Evolutionary conservation across 2,797 vertebrate genomes (phyloP), one percentile per base, ranked within the genome.

Genomic region (Anabas testudineus): DNA sequence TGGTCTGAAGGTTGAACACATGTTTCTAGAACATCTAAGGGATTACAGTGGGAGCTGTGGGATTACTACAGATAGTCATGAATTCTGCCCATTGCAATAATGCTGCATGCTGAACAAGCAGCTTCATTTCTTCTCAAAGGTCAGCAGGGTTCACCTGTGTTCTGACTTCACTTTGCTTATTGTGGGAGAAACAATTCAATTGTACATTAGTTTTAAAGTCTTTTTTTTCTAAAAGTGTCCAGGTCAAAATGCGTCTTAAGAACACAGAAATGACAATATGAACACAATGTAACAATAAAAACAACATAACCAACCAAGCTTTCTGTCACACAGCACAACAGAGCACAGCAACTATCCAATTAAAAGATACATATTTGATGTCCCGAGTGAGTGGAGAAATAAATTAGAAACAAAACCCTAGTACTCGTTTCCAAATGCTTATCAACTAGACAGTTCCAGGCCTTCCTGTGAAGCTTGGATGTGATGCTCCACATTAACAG

Each of bases 281-380:
- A 52, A 74, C 52, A 51, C 43, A 74, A 61, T 41, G 24, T 37
- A 34, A 67, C 46, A 62, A 67, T 53, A 56, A 61, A 42, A 42
- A 34, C 56, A 57, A 51, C 45, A 61, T 19, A 74, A 60, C 32
- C 48, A 46, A n/a, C 18, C 21, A 32, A 58, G 54, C 19, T 41
- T 48, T 48, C 56, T 67, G 55, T 49, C 63, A 61, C 56, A 49
- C 43, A 22, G 58, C 51, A 51, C 45, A 56, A 57, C 72, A 51
- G 45, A 57, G 22, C 22, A 62, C 37, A 51, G 49, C 58, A 61
- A 52, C 30, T 16, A 39, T 67, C 51, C 64, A 67, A 74, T 74
- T 67, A 74, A 74, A 67, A 67, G 71, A 67, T 67, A 74, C 71
- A 74, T 62, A 61, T 61, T 55, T 74, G 71, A 74, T 74, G 51